Percentiles rank a stretch among this genome's conserved stretches.
These are phyloP conservation scores for Spisula subtruncata DNA, from an alignment of 2,888 invertebrate genomes.

Conservation along the genomic window DNA sequence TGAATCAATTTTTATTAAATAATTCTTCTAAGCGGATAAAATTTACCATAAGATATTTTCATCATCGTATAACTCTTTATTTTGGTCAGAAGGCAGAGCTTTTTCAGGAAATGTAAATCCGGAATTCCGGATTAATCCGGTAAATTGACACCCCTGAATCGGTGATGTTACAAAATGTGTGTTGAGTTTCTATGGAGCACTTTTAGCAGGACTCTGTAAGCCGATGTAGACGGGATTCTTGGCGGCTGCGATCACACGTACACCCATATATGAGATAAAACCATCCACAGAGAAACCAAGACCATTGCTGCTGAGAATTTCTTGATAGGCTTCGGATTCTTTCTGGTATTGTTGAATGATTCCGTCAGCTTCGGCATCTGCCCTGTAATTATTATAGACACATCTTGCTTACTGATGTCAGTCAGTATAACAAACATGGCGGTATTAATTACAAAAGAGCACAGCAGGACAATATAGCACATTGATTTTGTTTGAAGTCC, in stretches of 20 bases:
- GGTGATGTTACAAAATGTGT: background rate
- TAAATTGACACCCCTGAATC: too few relatives aligned
- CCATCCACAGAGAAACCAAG: constrained; percentile 82
- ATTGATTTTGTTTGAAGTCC: too few relatives aligned
- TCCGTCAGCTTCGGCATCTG: constrained; percentile 80
- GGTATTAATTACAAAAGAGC: too few relatives aligned
- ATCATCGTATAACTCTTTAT: too few relatives aligned
- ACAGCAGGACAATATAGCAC: too few relatives aligned
- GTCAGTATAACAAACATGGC: too few relatives aligned
- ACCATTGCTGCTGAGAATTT: constrained; percentile 76
- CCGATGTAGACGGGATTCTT: constrained; percentile 85
- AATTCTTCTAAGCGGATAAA: too few relatives aligned
- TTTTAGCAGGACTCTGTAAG: constrained; percentile 83
- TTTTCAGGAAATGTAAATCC: too few relatives aligned
- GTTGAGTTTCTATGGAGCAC: background rate
- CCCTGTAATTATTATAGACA: constrained; percentile 66
- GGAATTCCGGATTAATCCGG: too few relatives aligned
- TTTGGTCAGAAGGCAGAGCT: too few relatives aligned
- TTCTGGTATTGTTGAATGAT: constrained; percentile 81
- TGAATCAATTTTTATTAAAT: too few relatives aligned
- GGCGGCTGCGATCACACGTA: constrained; percentile 82
- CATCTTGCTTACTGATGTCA: background rate
- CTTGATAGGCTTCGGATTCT: constrained; percentile 83
- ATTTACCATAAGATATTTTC: too few relatives aligned
- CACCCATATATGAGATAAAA: constrained; percentile 85